Evolutionary conservation across 1,140 invertebrate species (phyloP).

Genomic region (Bombus ignitus): DNA sequence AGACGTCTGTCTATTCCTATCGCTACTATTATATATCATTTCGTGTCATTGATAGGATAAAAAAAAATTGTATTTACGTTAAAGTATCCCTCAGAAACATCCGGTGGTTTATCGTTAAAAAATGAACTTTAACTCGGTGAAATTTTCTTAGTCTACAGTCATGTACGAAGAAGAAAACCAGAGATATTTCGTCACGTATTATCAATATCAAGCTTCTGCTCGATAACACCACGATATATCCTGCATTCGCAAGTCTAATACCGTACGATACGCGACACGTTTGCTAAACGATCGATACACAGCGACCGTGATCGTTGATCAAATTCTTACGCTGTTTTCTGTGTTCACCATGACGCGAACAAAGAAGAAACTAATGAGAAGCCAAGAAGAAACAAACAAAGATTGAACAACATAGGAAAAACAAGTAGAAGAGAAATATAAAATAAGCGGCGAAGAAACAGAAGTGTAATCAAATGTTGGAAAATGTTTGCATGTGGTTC

Average conservation of each 20-base stretch:
- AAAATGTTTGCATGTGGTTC: neutral
- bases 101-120: no score
- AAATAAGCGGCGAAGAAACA: neutral
- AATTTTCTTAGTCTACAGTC: neutral
- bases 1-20: neutral
- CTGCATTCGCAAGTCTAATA: constrained; percentile 28
- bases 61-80: neutral
- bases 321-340: neutral
- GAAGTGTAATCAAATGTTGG: no score
- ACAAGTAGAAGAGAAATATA: neutral
- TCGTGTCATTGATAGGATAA: neutral
- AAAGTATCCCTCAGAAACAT: no score
- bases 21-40: neutral
- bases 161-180: neutral
- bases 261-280: neutral
- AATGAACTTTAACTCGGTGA: no score
- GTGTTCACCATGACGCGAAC: neutral
- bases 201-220: constrained; percentile 28
- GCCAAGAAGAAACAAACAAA: neutral
- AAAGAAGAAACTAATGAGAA: neutral
- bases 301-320: neutral
- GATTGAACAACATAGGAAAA: neutral
- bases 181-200: constrained; percentile 46
- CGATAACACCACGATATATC: constrained; percentile 21
- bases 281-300: constrained; percentile 21